Evolutionary conservation across 2,888 invertebrate species (phyloP).

Genomic region (Acleris holmiana): DNA sequence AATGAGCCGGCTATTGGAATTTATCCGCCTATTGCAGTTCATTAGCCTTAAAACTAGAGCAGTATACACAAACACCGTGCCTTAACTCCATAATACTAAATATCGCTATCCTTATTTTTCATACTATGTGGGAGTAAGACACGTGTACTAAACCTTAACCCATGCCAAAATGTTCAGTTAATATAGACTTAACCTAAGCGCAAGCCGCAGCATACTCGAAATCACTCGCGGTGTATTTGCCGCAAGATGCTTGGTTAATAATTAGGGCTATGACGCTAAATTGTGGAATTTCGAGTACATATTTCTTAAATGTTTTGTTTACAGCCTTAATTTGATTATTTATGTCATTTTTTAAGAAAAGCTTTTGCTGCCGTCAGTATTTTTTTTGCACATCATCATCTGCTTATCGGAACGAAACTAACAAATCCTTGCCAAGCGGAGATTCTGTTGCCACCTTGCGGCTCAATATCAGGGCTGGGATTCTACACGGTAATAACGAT

Average conservation of each 20-base stretch:
- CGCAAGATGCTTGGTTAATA: conserved; percentile 28
- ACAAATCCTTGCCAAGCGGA: too few relatives aligned
- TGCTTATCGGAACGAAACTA: too few relatives aligned
- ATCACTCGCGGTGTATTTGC: conserved; percentile 28
- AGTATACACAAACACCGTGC: conserved; percentile 1
- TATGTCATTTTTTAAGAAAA: too few relatives aligned
- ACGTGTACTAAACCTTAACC: background rate
- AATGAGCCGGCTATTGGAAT: conserved; percentile 47
- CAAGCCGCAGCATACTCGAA: conserved; percentile 31
- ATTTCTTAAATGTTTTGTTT: too few relatives aligned
- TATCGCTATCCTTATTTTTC: conserved; percentile 15
- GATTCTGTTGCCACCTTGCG: too few relatives aligned
- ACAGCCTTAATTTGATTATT: too few relatives aligned
- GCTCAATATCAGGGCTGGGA: too few relatives aligned
- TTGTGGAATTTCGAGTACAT: too few relatives aligned
- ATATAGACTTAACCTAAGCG: conserved; percentile 6
- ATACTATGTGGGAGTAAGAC: conserved; percentile 5
- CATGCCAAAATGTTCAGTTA: conserved; percentile 3
- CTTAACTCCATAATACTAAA: background rate
- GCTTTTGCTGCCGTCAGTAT: too few relatives aligned
- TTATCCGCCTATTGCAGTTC: conserved; percentile 55
- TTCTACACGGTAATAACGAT: too few relatives aligned
- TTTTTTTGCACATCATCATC: too few relatives aligned
- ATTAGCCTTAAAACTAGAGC: conserved; percentile 49
- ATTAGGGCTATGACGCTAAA: conserved; percentile 21